Evolutionary conservation across 2,113 vertebrate species (phyloP).

Genomic region (Zeus faber): DNA sequence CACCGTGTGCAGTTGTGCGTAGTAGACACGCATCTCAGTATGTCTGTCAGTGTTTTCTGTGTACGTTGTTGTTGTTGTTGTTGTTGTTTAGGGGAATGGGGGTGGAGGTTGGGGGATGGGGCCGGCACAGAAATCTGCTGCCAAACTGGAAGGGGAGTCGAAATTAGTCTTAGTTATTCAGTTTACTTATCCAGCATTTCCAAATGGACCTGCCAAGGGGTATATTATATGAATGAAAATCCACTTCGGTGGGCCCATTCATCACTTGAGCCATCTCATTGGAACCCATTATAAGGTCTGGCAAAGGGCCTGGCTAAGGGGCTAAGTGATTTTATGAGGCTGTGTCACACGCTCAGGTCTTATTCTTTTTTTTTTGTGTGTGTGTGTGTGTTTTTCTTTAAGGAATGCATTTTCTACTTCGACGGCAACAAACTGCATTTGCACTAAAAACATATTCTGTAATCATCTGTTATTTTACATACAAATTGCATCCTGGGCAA

Average conservation of each 20-base stretch:
- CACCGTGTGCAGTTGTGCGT: slow-evolving; percentile 6
- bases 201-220: slow-evolving; percentile 43
- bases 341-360: slow-evolving; percentile 59
- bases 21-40: slow-evolving; percentile 1
- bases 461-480: slow-evolving; percentile 84
- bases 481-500: slow-evolving; percentile 80
- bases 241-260: slow-evolving; percentile 53
- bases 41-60: slow-evolving; percentile 20
- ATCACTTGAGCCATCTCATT: slow-evolving; percentile 59
- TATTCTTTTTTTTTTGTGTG: slow-evolving; percentile 51
- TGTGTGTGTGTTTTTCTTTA: too few species aligned
- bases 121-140: slow-evolving; percentile 32
- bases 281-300: slow-evolving; percentile 56
- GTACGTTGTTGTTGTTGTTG: slow-evolving; percentile 8
- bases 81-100: slow-evolving; percentile 2
- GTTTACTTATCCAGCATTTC: slow-evolving; percentile 51
- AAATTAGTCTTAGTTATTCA: slow-evolving; percentile 44
- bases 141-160: slow-evolving; percentile 24
- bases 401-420: slow-evolving; percentile 66
- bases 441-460: slow-evolving; percentile 81
- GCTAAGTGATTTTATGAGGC: slow-evolving; percentile 76
- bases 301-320: slow-evolving; percentile 53
- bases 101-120: slow-evolving; percentile 14
- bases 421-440: slow-evolving; percentile 77
- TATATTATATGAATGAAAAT: slow-evolving; percentile 62